Evolutionary conservation across 2,888 invertebrate species (phyloP).

Genomic region (Platypus cylindrus): DNA sequence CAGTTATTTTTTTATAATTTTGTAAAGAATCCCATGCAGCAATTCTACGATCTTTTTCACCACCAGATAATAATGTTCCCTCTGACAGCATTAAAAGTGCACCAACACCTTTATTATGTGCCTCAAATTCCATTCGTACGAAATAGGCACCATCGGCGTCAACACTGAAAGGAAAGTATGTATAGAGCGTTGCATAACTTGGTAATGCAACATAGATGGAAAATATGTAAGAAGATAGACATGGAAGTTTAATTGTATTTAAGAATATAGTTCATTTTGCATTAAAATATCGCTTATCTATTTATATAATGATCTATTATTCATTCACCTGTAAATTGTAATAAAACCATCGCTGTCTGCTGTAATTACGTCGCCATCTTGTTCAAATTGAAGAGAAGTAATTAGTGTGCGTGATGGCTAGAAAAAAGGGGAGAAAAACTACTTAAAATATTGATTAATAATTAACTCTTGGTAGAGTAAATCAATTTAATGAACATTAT

Average conservation of each 20-base stretch:
- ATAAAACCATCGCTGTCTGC: conserved; percentile 88
- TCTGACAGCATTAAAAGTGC: conserved; percentile 80
- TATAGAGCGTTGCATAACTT: too few relatives aligned
- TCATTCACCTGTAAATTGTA: conserved; percentile 67
- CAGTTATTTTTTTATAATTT: conserved; percentile 80
- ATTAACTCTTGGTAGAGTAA: too few relatives aligned
- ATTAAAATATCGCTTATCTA: too few relatives aligned
- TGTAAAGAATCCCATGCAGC: conserved; percentile 87
- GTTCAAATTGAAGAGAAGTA: conserved; percentile 79
- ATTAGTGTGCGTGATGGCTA: conserved; percentile 74
- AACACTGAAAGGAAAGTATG: conserved; percentile 8
- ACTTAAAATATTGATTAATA: too few relatives aligned
- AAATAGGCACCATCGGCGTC: conserved; percentile 16
- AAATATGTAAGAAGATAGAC: too few relatives aligned
- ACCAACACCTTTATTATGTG: conserved; percentile 78
- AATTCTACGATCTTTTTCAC: conserved; percentile 80
- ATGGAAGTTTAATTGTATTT: too few relatives aligned
- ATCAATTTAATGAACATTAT: too few relatives aligned
- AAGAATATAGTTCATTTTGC: too few relatives aligned
- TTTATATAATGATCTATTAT: not conserved
- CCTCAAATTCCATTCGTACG: conserved; percentile 73
- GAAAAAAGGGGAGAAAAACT: too few relatives aligned
- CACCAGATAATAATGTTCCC: conserved; percentile 80
- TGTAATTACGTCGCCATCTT: conserved; percentile 84
- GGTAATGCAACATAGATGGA: too few relatives aligned